Evolutionary conservation across 1,140 invertebrate species (phyloP), one percentile per base, ranked within the genome.

Genomic region (Thrips palmi): DNA sequence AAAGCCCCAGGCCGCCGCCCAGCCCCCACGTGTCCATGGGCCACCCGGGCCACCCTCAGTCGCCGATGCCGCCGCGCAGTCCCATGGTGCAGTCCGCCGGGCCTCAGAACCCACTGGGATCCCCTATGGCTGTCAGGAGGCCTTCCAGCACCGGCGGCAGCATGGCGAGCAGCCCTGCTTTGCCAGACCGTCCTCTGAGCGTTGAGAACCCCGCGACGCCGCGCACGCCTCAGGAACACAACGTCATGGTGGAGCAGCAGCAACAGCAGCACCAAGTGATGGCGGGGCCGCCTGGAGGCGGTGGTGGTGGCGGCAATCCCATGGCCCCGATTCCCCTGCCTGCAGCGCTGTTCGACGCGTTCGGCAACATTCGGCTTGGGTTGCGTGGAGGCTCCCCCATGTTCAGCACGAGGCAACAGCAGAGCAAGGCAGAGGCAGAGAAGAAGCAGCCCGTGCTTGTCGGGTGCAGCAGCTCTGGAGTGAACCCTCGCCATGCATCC

Each of bases 361-460:
- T 65, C 67, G 62, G 62, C 11, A 73, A 68, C 49, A 59, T 66
- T 36, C 70, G 70, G 46, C 52, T 76, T 1, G 78, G 74, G 4
- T 56, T 82, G 2, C 57, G 68, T 43, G 78, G 78, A 7, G 78
- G 78, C 2, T 69, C 72, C 0, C 77, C 77, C 0, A 76, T 78
- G 63, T 78, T 74, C 70, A 49, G 46, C 30, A 39, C 39, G 59
- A 63, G 44, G 48, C n/a, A 29, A 14, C 21, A 37, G 2, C 28
- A 21, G 12, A 33, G 36, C 37, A 33, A 61, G 38, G 47, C 57
- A 1, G 53, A 58, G 34, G 51, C 54, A 4, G 34, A 63, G 61
- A 29, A 43, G 12, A 23, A 4, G 33, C 17, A 29, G 35, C 22
- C 18, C 24, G 33, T 5, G 31, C 15, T 12, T 23, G 6, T 27